Percentiles rank a stretch among this genome's conserved stretches.
phyloP scores from a whole-genome alignment of 2,888 invertebrate species.

The Mactromeris polynyma region DNA sequence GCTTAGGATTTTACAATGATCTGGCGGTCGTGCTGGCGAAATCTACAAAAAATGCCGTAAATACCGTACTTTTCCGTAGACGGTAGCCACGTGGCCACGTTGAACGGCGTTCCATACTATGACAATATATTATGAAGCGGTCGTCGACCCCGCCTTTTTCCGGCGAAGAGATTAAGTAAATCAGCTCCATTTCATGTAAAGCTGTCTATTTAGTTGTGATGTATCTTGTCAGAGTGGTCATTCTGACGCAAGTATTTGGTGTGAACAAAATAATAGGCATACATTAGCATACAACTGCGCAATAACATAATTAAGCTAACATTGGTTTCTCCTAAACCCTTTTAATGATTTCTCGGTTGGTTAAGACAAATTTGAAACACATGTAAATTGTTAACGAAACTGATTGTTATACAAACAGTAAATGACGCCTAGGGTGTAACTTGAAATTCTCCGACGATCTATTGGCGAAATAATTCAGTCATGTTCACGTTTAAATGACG shows the following conservation, averaged over 20 bases:
- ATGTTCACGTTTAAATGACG: no score
- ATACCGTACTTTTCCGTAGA: no score
- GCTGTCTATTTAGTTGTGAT: neutral
- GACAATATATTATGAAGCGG: neutral
- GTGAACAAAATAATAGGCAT: neutral
- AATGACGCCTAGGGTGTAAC: neutral
- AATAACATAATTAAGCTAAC: neutral
- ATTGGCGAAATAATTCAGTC: neutral
- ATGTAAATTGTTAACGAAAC: constrained; percentile 3
- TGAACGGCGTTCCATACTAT: no score
- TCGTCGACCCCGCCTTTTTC: neutral
- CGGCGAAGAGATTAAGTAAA: neutral
- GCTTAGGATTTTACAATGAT: no score
- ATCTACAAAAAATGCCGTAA: no score
- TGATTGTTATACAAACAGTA: neutral
- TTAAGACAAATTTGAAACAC: constrained; percentile 23
- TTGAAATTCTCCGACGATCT: neutral
- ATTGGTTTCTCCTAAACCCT: neutral
- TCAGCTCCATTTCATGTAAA: neutral
- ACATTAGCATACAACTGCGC: neutral
- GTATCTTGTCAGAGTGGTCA: neutral
- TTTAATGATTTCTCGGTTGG: neutral
- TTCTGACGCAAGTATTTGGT: neutral
- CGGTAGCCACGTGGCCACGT: no score
- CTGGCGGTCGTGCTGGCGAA: no score